Evolutionary conservation across 2,113 vertebrate species (phyloP), one percentile per base, ranked within the genome.

Genomic region (Naja naja): DNA sequence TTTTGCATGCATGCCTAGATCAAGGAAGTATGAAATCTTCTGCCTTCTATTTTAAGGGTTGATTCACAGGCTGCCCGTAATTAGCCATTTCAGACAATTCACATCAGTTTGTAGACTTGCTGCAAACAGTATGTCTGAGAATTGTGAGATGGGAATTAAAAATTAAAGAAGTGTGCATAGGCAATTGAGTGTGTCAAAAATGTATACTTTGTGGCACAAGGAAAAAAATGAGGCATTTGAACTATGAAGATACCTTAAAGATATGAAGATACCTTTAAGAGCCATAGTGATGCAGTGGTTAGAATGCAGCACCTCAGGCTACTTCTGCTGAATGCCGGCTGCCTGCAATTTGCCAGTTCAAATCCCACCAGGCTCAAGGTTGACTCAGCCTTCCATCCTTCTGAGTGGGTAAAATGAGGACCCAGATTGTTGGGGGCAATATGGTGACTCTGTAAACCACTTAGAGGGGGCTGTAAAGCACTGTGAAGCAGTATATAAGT

Each of bases 11-110:
- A 34, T 64, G 81, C 30, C 45, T 52, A 22, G 27, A 20, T 89
- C 74, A 87, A 90, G 81, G 92, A 86, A 47, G 30, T 60, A 54
- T 43, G 45, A 87, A 55, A 90, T 11, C n/a, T 60, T 86, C 45
- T 43, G 54, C 47, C 90, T 90, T 86, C 89, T 23, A 43, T 52
- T 90, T 22, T 86, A 64, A 81, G 25, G 58, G 16, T 12, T 92
- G 49, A 92, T 55, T 92, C 87, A 89, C 49, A 43, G 47, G 20
- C 55, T 93, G 89, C 74, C 89, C 4, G 16, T 90, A 55, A 93
- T 93, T 52, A 87, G 23, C 30, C 91, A 60, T 60, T n/a, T 56
- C 14, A 49, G 23, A 16, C 9, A 56, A 49, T 81, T 39, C 34
- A 81, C 3, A 3, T 43, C 74, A 9, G 34, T 81, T 81, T 81